Evolutionary conservation across 53 echinoderm and acorn worm species (phyloP), one percentile per base, ranked within the genome.

Genomic region (Holothuria scabra): DNA sequence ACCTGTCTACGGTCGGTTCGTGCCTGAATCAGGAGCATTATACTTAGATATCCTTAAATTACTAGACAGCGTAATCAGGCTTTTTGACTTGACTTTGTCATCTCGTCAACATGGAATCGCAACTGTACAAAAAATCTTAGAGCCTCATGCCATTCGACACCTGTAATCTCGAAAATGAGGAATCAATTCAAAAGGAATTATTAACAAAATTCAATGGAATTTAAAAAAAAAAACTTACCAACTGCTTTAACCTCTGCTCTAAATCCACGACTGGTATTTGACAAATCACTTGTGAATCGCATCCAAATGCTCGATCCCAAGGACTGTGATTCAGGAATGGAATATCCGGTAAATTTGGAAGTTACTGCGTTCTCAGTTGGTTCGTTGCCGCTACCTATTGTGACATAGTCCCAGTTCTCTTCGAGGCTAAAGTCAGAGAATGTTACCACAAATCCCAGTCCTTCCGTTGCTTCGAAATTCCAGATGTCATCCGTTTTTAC

Each of bases 231-330:
- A 52, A 2, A 8, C 52, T 52, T 52, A 52, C 52, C 52, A 18
- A 78, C 34, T 78, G 78, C 26, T 0, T 26, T 78, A 5, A 78
- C 28, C 18, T 56, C 56, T 26, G 57, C 78, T 59, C 78, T 56
- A 59, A 78, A 78, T 14, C 78, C 78, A 3, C 32, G 58, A 29
- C 78, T 57, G 14, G 78, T 78, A 21, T 78, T 78, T 28, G 78
- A 78, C 11, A 78, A 56, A 28, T 78, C 78, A 78, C 78, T 78
- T 12, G 78, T 78, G 29, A 78, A 78, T 23, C 78, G 52, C 78
- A 78, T 78, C 78, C 78, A 78, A 58, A 78, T 30, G 32, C 57
- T 28, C 29, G 25, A 32, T 4, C 12, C 12, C 14, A 78, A 5
- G 21, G 32, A 13, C 22, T 20, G 2, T 23, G 52, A 26, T 7